Base-by-base conservation (phyloP, 1,140 invertebrate species). In the Paraescarpia echinospica region DNA sequence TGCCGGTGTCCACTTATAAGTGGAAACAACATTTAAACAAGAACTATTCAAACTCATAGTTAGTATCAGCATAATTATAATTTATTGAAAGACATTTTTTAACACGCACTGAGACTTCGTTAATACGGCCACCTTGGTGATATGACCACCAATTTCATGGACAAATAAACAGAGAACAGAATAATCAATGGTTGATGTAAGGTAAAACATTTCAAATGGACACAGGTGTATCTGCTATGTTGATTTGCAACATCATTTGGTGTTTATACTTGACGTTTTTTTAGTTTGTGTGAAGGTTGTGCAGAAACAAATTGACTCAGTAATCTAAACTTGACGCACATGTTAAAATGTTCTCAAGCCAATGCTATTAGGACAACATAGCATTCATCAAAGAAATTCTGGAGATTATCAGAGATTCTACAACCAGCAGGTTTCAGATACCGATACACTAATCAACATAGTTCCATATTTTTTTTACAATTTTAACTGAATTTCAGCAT, bases 1-100 rank as follows among this genome's bases (percentile, higher is more conserved):
- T 27, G 8, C 59, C 22, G 27, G 59, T 27, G 12, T 77, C 59
- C 59, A 77, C 59, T 77, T 77, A 2, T 18, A 22, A 77, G 59
- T 77, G 59, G 59, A 77, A 77, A 77, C 59, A 77, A 77, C 59
- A 77, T 77, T 31, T 77, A 77, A 77, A 77, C 22, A 77, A 77
- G 27, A 77, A 77, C 59, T 77, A 77, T 77, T 77, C 59, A 77
- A 77, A 77, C 59, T 77, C 59, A 77, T 77, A 77, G 59, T 77
- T 77, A 77, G 59, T 77, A 77, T 77, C 59, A 77, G 59, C 59
- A 77, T 77, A 77, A 77, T 18, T 77, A 77, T 77, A 77, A 77
- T 77, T 77, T 77, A 77, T 77, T 77, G 59, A 77, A 77, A 77
- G 59, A 77, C 59, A 77, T 77, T 77, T 77, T 6, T 77, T 77